These are phyloP conservation scores for Dryoscopus gambensis DNA, from an alignment of 2,113 vertebrate species.

Conservation along the genomic window DNA sequence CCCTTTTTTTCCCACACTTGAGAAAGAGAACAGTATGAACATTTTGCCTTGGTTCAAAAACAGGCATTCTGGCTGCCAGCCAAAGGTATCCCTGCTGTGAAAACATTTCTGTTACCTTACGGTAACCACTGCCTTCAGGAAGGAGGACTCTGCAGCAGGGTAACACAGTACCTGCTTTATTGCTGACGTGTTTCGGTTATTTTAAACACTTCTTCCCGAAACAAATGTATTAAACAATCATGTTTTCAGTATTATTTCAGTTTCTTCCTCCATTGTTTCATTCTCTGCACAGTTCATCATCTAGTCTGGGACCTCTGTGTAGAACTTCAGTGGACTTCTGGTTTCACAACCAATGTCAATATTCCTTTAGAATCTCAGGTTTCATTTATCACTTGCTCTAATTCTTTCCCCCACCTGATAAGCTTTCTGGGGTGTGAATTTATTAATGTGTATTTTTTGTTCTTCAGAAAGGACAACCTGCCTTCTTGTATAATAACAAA, in stretches of 20 bases:
- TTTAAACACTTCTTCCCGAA: not conserved
- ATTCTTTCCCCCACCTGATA: not conserved
- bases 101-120: not conserved
- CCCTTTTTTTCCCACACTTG: not conserved
- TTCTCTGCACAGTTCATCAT: not conserved
- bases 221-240: not conserved
- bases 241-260: not conserved
- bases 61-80: not conserved
- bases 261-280: not conserved
- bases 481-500: not conserved
- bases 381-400: not conserved
- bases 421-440: not conserved
- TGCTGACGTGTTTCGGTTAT: not conserved
- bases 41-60: not conserved
- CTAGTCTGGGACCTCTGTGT: not conserved
- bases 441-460: not conserved
- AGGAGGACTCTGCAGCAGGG: not conserved
- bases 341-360: not conserved
- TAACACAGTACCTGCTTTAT: not conserved
- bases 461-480: not conserved
- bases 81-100: not conserved
- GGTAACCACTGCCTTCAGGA: not conserved
- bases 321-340: not conserved
- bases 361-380: not conserved
- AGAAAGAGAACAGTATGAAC: slow-evolving; percentile 6